These are phyloP conservation scores for Aphelenchoides bicaudatus DNA, from an alignment of 2,888 invertebrate genomes.

Conservation along the genomic window DNA sequence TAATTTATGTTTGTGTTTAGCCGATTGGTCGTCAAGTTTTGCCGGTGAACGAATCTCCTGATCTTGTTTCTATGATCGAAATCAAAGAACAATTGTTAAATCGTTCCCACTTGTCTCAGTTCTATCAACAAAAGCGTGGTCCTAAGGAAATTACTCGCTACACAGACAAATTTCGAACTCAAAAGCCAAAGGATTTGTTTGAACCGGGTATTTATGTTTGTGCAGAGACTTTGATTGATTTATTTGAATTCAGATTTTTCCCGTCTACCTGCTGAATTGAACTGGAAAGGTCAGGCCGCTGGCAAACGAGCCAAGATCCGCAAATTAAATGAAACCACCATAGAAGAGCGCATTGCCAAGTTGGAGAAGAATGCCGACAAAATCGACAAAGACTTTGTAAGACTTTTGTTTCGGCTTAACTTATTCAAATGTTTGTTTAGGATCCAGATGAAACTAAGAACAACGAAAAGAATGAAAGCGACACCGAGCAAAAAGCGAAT, in stretches of 20 bases:
- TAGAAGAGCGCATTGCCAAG: conserved; percentile 34
- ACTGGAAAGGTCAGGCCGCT: conserved; percentile 27
- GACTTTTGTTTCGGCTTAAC: not conserved
- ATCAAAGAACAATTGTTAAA: conserved; percentile 39
- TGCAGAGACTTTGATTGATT: not conserved
- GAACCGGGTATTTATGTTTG: conserved; percentile 10
- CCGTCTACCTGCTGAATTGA: conserved; percentile 35
- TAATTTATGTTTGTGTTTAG: conserved; percentile 27
- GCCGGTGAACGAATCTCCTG: conserved; percentile 40
- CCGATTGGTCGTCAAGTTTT: conserved; percentile 37
- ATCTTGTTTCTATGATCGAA: conserved; percentile 45
- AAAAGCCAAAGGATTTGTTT: conserved; percentile 31
- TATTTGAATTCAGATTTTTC: conserved; percentile 26
- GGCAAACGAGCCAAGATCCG: conserved; percentile 23
- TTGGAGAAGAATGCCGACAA: conserved; percentile 37
- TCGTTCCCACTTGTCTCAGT: conserved; percentile 48
- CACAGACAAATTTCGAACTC: conserved; percentile 47
- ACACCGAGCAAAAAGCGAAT: conserved; percentile 31
- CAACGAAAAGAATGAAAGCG: conserved; percentile 31
- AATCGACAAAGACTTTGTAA: conserved; percentile 12
- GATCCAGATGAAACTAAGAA: conserved; percentile 27
- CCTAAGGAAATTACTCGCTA: conserved; percentile 51
- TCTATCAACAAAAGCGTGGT: conserved; percentile 40
- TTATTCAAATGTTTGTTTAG: conserved; percentile 1
- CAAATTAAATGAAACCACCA: conserved; percentile 24